Evolutionary conservation across 2,888 invertebrate genomes (phyloP).

Genomic region (Drosophila putrida): DNA sequence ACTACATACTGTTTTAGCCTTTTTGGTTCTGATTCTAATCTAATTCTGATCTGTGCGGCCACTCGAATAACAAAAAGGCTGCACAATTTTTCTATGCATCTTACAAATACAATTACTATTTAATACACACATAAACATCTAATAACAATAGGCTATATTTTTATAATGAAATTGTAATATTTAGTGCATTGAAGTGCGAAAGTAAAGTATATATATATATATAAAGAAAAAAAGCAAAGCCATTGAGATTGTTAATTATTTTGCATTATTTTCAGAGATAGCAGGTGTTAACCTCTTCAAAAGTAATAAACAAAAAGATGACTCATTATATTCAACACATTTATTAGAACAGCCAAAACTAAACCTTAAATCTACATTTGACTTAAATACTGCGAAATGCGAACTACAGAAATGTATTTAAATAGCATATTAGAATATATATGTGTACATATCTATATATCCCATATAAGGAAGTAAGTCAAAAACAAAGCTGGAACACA

Average conservation of each 20-base stretch:
- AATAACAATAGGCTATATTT: slow-evolving; percentile 75
- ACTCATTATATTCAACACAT: slow-evolving; percentile 18
- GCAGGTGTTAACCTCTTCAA: background rate
- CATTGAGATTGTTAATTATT: slow-evolving; percentile 13
- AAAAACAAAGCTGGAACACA: slow-evolving; percentile 18
- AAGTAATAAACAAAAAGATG: background rate
- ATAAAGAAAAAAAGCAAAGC: slow-evolving; percentile 13
- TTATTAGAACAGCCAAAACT: slow-evolving; percentile 40
- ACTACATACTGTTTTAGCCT: slow-evolving; percentile 22
- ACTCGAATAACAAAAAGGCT: slow-evolving; percentile 71
- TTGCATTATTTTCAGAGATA: slow-evolving; percentile 8
- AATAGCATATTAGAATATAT: slow-evolving; percentile 1
- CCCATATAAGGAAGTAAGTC: slow-evolving; percentile 14
- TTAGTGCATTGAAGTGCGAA: slow-evolving; percentile 70
- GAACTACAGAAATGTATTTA: slow-evolving; percentile 6
- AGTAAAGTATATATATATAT: slow-evolving; percentile 61
- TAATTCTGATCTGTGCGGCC: slow-evolving; percentile 40
- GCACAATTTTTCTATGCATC: slow-evolving; percentile 56
- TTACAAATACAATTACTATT: slow-evolving; percentile 61
- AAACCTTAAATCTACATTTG: slow-evolving; percentile 37
- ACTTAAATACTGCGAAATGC: slow-evolving; percentile 36
- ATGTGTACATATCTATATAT: background rate
- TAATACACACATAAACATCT: slow-evolving; percentile 48
- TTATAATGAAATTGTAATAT: slow-evolving; percentile 75
- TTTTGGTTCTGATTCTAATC: slow-evolving; percentile 33